Base-by-base conservation (phyloP, 2,113 vertebrate genomes). In the Leucoraja erinaceus region DNA sequence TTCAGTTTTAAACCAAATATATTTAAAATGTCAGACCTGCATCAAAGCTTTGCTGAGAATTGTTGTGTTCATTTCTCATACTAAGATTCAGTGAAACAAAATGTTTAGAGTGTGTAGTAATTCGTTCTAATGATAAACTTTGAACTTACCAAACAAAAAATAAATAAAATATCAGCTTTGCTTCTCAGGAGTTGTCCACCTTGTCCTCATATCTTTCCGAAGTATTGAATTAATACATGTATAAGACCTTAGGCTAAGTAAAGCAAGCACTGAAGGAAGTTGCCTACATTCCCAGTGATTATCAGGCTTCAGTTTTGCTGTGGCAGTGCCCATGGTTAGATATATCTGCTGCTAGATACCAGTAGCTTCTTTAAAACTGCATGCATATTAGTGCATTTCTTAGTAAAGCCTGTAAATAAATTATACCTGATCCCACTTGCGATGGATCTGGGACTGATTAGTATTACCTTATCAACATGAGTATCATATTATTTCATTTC, bases 401-500 rank as follows among this genome's bases (percentile, higher is more conserved):
- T 72, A 72, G 33, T 47, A 95, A 95, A 96, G 95, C 94, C 88
- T 94, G 95, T 95, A 95, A 96, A 96, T 95, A 95, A 96, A 95
- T 95, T 96, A 96, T 96, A 97, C 97, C 97, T 97, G 97, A 96
- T 96, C 96, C 95, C 95, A 95, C 96, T 95, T 95, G 96, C 95
- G 93, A 96, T 95, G 95, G 96, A 16, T 96, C 96, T 97, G 97
- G 97, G 95, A 96, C 95, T 96, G 96, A 96, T 97, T 97, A 97
- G 94, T 93, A 94, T 95, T 94, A 95, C 95, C 95, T 96, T 97
- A 97, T 97, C 97, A 95, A 94, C 96, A 96, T 95, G 96, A 96
- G 96, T 96, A 97, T 97, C 96, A 94, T 96, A 97, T 97, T 97
- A 97, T 96, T 95, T 96, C 95, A 93, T 97, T 97, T 97, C 97